Base-by-base conservation (phyloP, 2,797 vertebrate genomes). In the Leptoclinus maculatus region DNA sequence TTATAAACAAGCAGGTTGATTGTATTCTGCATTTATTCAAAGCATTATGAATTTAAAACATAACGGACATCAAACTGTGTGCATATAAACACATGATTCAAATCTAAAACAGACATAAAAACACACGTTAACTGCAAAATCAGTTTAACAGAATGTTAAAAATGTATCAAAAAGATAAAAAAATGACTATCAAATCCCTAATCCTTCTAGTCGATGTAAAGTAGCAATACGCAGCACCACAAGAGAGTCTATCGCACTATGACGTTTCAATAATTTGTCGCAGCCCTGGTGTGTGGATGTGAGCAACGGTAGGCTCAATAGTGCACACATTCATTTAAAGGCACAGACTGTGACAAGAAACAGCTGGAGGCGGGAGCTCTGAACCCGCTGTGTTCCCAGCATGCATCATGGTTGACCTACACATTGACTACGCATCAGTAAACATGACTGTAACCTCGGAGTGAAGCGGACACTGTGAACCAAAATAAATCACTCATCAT, bases 361-460 rank as follows among this genome's bases (percentile, higher is more conserved):
- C 85, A 86, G 86, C 86, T 71, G 63, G 69, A 88, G 87, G 84
- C 88, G 69, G 73, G 75, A 49, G 74, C 84, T 86, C 57, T 69
- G 67, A 76, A 78, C 76, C 34, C 25, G 39, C 67, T 83, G 79
- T 76, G 70, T 80, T 45, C 77, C 63, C 64, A 85, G 75, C 71
- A 77, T 81, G 82, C 88, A 88, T 90, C 88, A 92, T 71, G 88
- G 87, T 76, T 93, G 91, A 93, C 91, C 89, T 91, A 88, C 86
- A 90, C 83, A 88, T 86, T 84, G 68, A 71, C 73, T 88, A 92
- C 91, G 93, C 91, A 89, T 92, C 84, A 89, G 62, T 87, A 85
- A 86, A 80, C 80, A 66, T 60, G 68, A 80, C 64, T 80, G 53
- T 63, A 83, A 80, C 76, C 76, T 72, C 54, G 71, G 76, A 4